Percentiles rank a stretch among this genome's conserved stretches.
Evolutionary conservation across 2,888 invertebrate genomes (phyloP).

Genomic region (Latrodectus elegans): DNA sequence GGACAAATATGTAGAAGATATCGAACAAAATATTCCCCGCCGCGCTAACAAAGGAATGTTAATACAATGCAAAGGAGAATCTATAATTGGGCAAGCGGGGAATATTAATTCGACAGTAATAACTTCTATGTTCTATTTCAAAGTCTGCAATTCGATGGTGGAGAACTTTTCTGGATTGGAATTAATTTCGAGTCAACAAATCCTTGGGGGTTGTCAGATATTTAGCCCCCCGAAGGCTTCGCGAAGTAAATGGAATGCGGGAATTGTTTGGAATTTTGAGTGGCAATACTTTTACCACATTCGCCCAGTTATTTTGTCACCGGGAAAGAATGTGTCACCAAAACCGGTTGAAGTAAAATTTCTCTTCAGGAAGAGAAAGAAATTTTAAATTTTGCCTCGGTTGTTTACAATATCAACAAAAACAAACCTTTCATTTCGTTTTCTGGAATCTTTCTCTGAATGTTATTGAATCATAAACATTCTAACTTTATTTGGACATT

Average conservation of each 20-base stretch:
- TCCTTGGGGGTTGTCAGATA: constrained; percentile 11
- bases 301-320: background rate
- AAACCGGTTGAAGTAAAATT: background rate
- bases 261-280: constrained; percentile 28
- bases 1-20: constrained; percentile 1
- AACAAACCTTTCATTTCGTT: too few species aligned
- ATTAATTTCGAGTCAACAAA: constrained; percentile 48
- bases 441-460: too few species aligned
- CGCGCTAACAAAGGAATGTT: constrained; percentile 54
- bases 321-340: background rate
- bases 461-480: too few species aligned
- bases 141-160: constrained; percentile 19
- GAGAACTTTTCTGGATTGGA: constrained; percentile 50
- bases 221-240: background rate
- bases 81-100: constrained; percentile 31
- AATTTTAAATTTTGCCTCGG: background rate
- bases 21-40: constrained; percentile 15
- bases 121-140: constrained; percentile 20
- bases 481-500: too few species aligned
- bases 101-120: constrained; percentile 63
- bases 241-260: constrained; percentile 17
- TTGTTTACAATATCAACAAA: too few species aligned
- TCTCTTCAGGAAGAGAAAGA: background rate
- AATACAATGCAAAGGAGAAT: constrained; percentile 41
- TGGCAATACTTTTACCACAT: constrained; percentile 23